Evolutionary conservation across 1,140 invertebrate species (phyloP).

Genomic region (Apis laboriosa): DNA sequence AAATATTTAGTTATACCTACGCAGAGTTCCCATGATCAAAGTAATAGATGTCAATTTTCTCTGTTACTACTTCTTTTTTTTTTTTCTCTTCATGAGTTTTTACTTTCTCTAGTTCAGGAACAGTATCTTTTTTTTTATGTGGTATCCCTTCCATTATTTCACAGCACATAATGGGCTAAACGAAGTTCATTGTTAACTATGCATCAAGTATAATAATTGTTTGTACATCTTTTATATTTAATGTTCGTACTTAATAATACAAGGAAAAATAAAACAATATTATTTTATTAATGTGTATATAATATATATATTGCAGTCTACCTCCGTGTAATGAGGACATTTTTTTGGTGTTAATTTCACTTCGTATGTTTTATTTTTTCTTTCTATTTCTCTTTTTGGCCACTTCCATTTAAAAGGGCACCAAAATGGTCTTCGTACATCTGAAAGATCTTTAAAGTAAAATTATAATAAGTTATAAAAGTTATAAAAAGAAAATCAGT

Average conservation of each 20-base stretch:
- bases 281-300: neutral
- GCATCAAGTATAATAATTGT: neutral
- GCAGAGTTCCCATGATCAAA: slow-evolving; percentile 86
- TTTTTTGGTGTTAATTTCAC: slow-evolving; percentile 59
- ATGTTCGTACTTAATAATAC: neutral
- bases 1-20: slow-evolving; percentile 68
- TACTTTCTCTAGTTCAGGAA: neutral
- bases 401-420: slow-evolving; percentile 61
- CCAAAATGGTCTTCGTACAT: slow-evolving; percentile 23
- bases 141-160: slow-evolving; percentile 71
- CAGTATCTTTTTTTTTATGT: slow-evolving; percentile 11
- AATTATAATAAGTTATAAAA: too few species aligned
- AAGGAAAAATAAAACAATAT: neutral
- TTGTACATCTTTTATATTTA: neutral
- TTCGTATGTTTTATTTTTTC: slow-evolving; percentile 63
- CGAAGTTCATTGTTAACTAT: neutral
- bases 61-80: slow-evolving; percentile 55
- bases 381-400: slow-evolving; percentile 48
- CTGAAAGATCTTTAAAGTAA: slow-evolving; percentile 19
- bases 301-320: slow-evolving; percentile 7
- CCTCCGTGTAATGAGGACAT: slow-evolving; percentile 59
- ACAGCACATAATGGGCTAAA: slow-evolving; percentile 56
- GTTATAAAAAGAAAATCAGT: neutral
- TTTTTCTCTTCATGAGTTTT: slow-evolving; percentile 2
- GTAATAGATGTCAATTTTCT: slow-evolving; percentile 84